A percentile compares a stretch with the other conserved stretches of the same genome.
These are phyloP conservation scores for Halotydeus destructor DNA, from an alignment of 1,140 invertebrate genomes.

Conservation along the genomic window DNA sequence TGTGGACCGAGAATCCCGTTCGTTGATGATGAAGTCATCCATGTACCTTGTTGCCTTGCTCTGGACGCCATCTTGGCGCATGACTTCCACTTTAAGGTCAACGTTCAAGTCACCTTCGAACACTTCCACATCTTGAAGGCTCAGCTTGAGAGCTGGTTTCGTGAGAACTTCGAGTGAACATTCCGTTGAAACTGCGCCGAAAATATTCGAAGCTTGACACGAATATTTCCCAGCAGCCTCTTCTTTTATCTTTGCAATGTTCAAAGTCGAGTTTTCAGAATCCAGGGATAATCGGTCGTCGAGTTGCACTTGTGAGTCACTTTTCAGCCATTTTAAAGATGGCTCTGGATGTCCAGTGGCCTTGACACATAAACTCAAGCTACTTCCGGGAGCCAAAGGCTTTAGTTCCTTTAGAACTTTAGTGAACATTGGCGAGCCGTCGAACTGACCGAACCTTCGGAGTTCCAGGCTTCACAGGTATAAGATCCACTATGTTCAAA, in stretches of 20 bases:
- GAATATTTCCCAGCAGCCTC: constrained; percentile 34
- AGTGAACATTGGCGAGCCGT: constrained; percentile 44
- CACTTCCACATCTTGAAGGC: constrained; percentile 33
- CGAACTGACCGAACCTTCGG: constrained; percentile 35
- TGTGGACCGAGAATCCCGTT: too few relatives aligned
- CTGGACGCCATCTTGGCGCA: constrained; percentile 54
- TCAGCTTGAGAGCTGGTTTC: constrained; percentile 40
- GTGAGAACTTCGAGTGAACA: constrained; percentile 21
- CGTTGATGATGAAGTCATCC: too few relatives aligned
- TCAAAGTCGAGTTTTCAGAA: constrained; percentile 21
- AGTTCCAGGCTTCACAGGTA: constrained; percentile 32
- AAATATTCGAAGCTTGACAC: constrained; percentile 14
- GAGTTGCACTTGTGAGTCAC: constrained; percentile 53
- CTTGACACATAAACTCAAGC: constrained; percentile 41
- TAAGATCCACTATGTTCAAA: constrained; percentile 36
- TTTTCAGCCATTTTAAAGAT: constrained; percentile 33
- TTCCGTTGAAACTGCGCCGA: constrained; percentile 14
- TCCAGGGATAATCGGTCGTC: too few relatives aligned
- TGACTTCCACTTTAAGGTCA: constrained; percentile 50
- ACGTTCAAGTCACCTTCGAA: constrained; percentile 54
- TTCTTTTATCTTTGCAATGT: constrained; percentile 27
- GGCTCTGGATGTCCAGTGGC: constrained; percentile 24
- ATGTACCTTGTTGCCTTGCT: too few relatives aligned
- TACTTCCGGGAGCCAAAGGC: too few relatives aligned
- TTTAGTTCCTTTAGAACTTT: constrained; percentile 27